Base-by-base conservation (phyloP, 2,113 vertebrate genomes). In the Gymnobelideus leadbeateri region DNA sequence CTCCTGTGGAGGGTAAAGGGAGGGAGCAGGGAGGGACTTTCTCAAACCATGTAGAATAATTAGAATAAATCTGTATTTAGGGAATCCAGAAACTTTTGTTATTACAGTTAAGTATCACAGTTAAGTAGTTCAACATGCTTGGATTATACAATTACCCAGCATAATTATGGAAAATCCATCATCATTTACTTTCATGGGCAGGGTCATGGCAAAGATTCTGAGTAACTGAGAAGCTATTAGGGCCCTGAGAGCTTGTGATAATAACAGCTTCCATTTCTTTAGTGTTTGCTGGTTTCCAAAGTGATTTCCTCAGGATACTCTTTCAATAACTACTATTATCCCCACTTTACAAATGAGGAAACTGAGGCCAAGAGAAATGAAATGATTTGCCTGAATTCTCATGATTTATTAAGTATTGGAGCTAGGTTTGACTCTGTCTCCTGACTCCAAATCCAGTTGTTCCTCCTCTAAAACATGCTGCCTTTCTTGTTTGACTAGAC, bases 131-230 rank as follows among this genome's bases (percentile, higher is more conserved):
- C 89, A 90, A 31, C 89, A 90, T 90, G 89, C 47, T 90, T 26
- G 89, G 49, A 90, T 90, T 90, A 90, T 90, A 90, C 47, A 90
- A 90, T 90, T 90, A 49, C 47, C 47, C 46, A 51, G 89, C 49
- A 90, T 90, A 90, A 90, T 90, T 47, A 90, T 90, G 89, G 89
- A 90, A 90, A 90, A 90, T 90, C 47, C 89, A 90, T 90, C 49
- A 50, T 90, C 46, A 50, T 50, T 90, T 47, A 19, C 49, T 90
- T 90, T 90, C 89, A 90, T 51, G 47, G 43, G 24, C 89, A 28
- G 47, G 89, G 47, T 90, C 46, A 90, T 90, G 89, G 50, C 89
- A 31, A 28, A 51, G 89, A 8, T 26, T 51, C 49, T 90, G 89
- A 90, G 24, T 84, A 84, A 84, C 68, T 84, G 68, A 43, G 68